Conservation (phyloP, 2,888 invertebrate genomes). For the Phytoseiulus persimilis region DNA sequence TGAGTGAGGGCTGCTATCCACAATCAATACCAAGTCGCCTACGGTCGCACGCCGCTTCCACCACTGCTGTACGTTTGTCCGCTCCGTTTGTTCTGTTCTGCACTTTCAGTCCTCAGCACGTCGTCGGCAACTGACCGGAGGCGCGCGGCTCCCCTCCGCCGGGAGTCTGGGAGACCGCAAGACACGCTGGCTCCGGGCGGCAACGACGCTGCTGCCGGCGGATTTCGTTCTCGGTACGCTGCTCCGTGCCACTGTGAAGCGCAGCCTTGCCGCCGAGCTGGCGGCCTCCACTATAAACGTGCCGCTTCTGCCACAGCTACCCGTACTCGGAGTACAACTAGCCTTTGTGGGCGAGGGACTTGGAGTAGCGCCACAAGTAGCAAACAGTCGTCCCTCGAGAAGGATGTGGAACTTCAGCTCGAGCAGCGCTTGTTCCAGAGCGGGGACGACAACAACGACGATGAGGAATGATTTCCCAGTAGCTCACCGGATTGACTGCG, state of each 20-base stretch:
- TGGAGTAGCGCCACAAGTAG: not conserved
- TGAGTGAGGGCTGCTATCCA: not conserved
- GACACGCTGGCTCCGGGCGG: no score
- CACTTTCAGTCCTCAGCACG: not conserved
- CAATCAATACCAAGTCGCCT: not conserved
- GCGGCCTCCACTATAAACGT: not conserved
- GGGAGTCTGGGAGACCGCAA: not conserved
- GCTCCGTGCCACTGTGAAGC: not conserved
- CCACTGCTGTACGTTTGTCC: not conserved
- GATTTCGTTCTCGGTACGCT: not conserved
- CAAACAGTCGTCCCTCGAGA: not conserved
- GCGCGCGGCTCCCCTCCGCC: not conserved
- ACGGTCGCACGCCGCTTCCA: not conserved
- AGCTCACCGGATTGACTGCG: no score
- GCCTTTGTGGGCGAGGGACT: not conserved
- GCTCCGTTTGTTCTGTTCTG: not conserved
- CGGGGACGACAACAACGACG: no score
- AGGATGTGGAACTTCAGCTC: not conserved
- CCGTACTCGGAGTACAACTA: not conserved
- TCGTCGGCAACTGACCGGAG: not conserved
- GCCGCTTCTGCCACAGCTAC: not conserved
- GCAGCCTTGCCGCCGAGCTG: not conserved
- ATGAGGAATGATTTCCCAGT: no score
- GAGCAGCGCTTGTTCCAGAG: no score
- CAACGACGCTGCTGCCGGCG: not conserved